Conservation (phyloP, 2,113 vertebrate genomes). For the Poeciliopsis occidentalis region DNA sequence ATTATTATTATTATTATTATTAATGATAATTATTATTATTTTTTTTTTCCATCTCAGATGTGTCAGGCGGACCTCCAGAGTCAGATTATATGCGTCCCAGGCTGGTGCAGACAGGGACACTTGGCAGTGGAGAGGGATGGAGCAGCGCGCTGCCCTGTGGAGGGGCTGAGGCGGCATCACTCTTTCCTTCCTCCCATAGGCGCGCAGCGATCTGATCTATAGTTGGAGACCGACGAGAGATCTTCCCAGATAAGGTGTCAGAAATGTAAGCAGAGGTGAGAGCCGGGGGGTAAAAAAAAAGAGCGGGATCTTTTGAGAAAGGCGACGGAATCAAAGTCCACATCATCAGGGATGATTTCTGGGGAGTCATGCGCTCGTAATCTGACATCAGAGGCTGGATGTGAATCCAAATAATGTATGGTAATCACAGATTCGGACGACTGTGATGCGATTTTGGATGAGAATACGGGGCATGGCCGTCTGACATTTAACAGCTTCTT, state of each 20-base stretch:
- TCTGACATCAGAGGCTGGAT: conserved; percentile 70
- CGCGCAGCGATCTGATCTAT: conserved; percentile 50
- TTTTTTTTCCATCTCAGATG: conserved; percentile 13
- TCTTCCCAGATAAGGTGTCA: conserved; percentile 49
- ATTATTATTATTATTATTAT: too few species aligned
- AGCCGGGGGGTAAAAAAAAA: background rate
- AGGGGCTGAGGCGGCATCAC: conserved; percentile 53
- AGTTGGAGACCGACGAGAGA: conserved; percentile 44
- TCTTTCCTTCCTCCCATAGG: conserved; percentile 56
- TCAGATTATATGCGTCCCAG: conserved; percentile 7
- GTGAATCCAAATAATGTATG: conserved; percentile 67
- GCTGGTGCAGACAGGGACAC: conserved; percentile 29
- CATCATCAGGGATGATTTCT: conserved; percentile 52
- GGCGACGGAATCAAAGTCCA: conserved; percentile 57
- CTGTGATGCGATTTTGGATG: conserved; percentile 50
- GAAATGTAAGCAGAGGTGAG: conserved; percentile 50
- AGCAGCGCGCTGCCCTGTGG: conserved; percentile 61
- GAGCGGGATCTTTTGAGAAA: conserved; percentile 43
- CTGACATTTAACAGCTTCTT: conserved; percentile 25
- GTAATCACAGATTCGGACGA: conserved; percentile 61
- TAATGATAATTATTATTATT: background rate
- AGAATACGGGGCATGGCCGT: conserved; percentile 30
- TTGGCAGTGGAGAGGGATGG: conserved; percentile 43
- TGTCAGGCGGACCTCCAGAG: conserved; percentile 27
- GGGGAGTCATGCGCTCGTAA: conserved; percentile 61